phyloP scores from a whole-genome alignment of 1,140 invertebrate genomes.

The Drosophila tristis region DNA sequence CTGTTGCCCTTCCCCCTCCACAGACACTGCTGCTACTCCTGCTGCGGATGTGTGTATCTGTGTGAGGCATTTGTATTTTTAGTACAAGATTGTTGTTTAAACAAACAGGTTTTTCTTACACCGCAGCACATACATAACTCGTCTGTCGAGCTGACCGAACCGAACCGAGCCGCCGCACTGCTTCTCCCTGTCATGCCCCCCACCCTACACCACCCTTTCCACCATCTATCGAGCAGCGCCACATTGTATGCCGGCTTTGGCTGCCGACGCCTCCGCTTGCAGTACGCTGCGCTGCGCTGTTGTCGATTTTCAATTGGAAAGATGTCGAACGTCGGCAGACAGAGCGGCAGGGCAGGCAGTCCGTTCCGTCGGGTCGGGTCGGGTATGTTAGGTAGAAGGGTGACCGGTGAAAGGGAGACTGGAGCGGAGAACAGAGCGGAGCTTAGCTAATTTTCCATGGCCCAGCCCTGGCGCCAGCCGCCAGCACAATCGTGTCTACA shows the following conservation, averaged over 20 bases:
- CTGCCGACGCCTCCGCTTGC: conserved; percentile 61
- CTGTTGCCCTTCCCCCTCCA: not conserved
- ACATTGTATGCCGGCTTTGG: conserved; percentile 54
- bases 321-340: conserved; percentile 38
- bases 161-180: too few species aligned
- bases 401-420: not conserved
- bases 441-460: conserved; percentile 70
- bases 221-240: conserved; percentile 44
- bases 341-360: conserved; percentile 60
- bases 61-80: conserved; percentile 72
- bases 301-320: conserved; percentile 75
- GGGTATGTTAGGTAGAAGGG: not conserved
- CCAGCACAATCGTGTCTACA: conserved; percentile 20
- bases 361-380: too few species aligned
- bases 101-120: conserved; percentile 81
- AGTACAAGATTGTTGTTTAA: conserved; percentile 82
- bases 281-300: conserved; percentile 57
- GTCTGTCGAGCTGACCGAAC: conserved; percentile 54
- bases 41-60: conserved; percentile 39
- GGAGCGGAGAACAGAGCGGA: conserved; percentile 14
- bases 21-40: conserved; percentile 8
- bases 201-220: conserved; percentile 1
- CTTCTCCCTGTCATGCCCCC: conserved; percentile 18
- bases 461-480: conserved; percentile 65
- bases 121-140: conserved; percentile 79